phyloP scores from a whole-genome alignment of 30 jellyfish, hydroid and myxozoan species.

The Aurelia coerulea region DNA sequence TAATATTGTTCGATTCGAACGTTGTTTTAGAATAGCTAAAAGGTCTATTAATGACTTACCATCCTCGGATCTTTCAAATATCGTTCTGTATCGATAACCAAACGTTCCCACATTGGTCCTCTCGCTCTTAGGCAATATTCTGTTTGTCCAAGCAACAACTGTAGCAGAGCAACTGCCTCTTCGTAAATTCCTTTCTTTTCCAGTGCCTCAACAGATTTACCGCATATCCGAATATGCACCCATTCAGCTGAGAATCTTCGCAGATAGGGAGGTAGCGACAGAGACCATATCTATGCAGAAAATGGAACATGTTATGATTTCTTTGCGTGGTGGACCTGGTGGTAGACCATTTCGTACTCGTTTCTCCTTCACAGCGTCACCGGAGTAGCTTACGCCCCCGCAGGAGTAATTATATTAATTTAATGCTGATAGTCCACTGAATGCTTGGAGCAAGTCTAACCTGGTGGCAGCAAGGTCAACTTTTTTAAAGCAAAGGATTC shows the following conservation, averaged over 20 bases:
- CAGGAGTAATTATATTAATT: too few species aligned
- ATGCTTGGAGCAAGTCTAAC: too few species aligned
- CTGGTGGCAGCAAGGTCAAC: too few species aligned
- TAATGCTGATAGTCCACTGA: too few species aligned
- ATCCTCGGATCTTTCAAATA: conserved; percentile 54
- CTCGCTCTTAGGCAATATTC: conserved; percentile 50
- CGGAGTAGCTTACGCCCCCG: too few species aligned
- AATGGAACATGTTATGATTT: too few species aligned
- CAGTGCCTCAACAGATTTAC: conserved; percentile 63
- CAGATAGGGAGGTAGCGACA: conserved; percentile 39
- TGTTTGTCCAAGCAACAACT: conserved; percentile 54
- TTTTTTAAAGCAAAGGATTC: too few species aligned
- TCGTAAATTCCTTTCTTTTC: conserved; percentile 57
- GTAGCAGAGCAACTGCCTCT: conserved; percentile 75
- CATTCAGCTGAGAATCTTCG: conserved; percentile 70
- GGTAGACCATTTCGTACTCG: too few species aligned
- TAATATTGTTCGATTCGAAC: too few species aligned
- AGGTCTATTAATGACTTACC: conserved; percentile 24
- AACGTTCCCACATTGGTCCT: conserved; percentile 90
- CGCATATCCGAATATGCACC: conserved; percentile 67
- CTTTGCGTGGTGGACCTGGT: too few species aligned
- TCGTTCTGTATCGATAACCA: conserved; percentile 70
- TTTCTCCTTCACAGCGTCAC: too few species aligned
- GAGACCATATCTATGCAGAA: neutral
- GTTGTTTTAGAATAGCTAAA: too few species aligned